Evolutionary conservation across 2,888 invertebrate species (phyloP).

Genomic region (Pterostichus madidus): DNA sequence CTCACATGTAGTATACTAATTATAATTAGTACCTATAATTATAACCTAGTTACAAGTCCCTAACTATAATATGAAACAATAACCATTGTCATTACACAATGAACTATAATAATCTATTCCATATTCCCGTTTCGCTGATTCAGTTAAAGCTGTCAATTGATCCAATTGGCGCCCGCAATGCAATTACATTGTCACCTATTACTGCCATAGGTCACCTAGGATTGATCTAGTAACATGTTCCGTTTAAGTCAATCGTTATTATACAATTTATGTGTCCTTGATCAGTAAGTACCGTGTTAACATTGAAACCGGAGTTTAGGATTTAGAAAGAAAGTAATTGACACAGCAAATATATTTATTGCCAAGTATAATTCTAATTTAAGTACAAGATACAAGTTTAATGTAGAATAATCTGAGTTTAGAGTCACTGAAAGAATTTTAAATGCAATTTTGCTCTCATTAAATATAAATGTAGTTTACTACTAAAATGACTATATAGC

Average conservation of each 20-base stretch:
- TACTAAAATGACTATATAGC: no score
- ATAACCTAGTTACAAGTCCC: no score
- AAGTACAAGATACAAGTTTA: not conserved
- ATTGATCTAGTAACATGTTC: constrained; percentile 34
- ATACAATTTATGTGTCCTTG: constrained; percentile 59
- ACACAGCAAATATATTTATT: constrained; percentile 7
- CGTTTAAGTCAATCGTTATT: constrained; percentile 25
- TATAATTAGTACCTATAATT: no score
- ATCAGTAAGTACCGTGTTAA: constrained; percentile 30
- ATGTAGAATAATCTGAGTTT: not conserved
- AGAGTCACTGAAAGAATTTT: no score
- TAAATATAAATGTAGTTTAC: no score
- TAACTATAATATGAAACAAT: no score
- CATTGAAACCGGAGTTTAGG: constrained; percentile 48
- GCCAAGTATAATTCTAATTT: not conserved
- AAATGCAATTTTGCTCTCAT: no score
- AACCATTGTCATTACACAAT: constrained; percentile 13
- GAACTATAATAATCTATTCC: not conserved
- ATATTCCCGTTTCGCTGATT: not conserved
- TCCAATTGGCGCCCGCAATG: constrained; percentile 5
- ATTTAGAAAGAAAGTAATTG: constrained; percentile 56
- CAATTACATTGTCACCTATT: constrained; percentile 23
- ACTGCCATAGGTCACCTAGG: constrained; percentile 25
- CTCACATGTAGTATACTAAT: no score
- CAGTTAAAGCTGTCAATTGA: not conserved